Evolutionary conservation across 2,797 vertebrate genomes (phyloP), one percentile per base, ranked within the genome.

Genomic region (Acrossocheilus wenchowensis): DNA sequence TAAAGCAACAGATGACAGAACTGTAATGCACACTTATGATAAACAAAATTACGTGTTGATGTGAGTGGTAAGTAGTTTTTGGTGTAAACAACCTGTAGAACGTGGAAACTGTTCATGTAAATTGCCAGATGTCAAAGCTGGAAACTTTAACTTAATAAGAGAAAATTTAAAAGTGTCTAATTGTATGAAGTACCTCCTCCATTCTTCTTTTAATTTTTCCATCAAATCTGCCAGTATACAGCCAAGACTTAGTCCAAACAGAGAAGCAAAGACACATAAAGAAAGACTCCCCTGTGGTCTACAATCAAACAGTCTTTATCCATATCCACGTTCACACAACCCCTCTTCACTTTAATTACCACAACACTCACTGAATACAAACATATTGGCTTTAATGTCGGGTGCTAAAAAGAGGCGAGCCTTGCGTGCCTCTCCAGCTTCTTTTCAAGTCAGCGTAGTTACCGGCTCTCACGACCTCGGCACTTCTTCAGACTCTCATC

Each of bases 161-260:
- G 2, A 64, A 64, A 66, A 3, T 68, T 34, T 66, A 66, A 17
- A 45, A 45, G 41, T 36, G 6, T 39, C 50, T 77, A 26, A 94
- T 94, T 91, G 94, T 91, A 91, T 92, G 95, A 93, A 94, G 92
- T 91, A 95, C 90, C 92, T 93, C 90, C 93, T 93, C 91, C 92
- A 93, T 93, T 93, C 90, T 92, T 91, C 92, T 92, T 95, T 94
- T 95, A 93, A 95, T 94, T 93, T 94, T 93, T 95, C 95, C 92
- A 92, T 95, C 91, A 92, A 94, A 91, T 90, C 92, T 90, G 93
- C 90, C 91, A 91, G 93, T 91, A 93, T 91, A 92, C 87, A 89
- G 92, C 92, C 91, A 91, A 93, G 93, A 94, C 92, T 93, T 94
- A 91, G 83, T 91, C 19, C 91, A 93, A 92, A 93, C 92, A 17